Conservation (phyloP, 1,140 invertebrate species). For the Lepidurus packardi region DNA sequence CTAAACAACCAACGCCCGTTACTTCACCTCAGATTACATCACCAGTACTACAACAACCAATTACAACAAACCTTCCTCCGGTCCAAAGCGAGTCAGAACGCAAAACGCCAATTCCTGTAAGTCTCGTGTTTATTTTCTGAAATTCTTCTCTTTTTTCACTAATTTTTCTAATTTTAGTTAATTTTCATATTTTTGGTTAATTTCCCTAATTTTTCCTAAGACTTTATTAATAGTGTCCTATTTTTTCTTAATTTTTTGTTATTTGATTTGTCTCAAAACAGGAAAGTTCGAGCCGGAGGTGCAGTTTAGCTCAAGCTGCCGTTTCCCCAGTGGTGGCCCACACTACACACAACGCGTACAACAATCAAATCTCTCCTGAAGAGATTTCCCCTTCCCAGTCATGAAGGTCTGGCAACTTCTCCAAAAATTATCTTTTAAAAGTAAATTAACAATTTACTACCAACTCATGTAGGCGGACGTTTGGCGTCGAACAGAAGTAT, state of each 20-base stretch:
- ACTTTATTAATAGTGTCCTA: not conserved
- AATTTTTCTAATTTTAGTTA: too few relatives aligned
- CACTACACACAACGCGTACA: not conserved
- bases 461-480: not conserved
- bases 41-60: not conserved
- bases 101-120: slow-evolving; percentile 8
- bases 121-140: not conserved
- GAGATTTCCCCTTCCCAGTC: not conserved
- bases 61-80: not conserved
- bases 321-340: not conserved
- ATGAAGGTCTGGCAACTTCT: not conserved
- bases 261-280: not conserved
- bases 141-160: too few relatives aligned
- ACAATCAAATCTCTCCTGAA: not conserved
- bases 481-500: not conserved
- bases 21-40: not conserved
- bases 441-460: not conserved
- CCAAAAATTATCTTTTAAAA: not conserved
- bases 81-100: not conserved
- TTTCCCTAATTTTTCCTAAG: too few relatives aligned
- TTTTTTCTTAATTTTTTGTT: not conserved
- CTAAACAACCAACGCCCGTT: not conserved
- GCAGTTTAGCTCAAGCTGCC: not conserved
- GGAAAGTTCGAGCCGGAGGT: not conserved
- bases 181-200: too few relatives aligned